Conservation (phyloP, 2,888 invertebrate species). For the Stenurella melanura region DNA sequence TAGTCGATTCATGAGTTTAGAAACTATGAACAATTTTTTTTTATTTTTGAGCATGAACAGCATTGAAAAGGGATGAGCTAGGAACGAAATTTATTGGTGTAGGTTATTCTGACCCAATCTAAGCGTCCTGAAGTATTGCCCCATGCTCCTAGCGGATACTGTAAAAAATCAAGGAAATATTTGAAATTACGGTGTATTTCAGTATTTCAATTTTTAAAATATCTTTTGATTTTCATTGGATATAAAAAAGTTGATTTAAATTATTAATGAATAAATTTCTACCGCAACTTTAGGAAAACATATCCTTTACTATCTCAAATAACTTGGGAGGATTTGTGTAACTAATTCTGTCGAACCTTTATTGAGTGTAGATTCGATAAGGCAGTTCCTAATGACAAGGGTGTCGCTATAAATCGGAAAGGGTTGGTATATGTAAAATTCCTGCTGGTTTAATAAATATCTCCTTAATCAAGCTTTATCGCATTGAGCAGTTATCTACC, state of each 20-base stretch:
- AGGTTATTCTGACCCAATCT: no score
- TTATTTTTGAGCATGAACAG: no score
- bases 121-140: no score
- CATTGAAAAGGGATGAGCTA: no score
- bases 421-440: constrained; percentile 31
- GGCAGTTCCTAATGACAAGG: constrained; percentile 14
- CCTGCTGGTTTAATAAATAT: constrained; percentile 28
- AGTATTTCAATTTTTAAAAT: no score
- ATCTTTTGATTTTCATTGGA: no score
- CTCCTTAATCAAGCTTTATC: constrained; percentile 16
- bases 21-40: no score
- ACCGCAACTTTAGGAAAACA: not conserved
- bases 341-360: not conserved
- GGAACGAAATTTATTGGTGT: no score
- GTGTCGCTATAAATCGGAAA: constrained; percentile 27
- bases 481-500: constrained; percentile 30
- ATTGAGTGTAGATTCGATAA: constrained; percentile 13
- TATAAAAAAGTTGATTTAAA: not conserved
- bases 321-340: not conserved
- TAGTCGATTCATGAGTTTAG: no score
- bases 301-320: not conserved
- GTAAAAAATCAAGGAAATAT: no score
- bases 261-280: not conserved
- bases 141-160: no score
- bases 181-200: no score